Evolutionary conservation across 2,888 invertebrate species (phyloP).

Genomic region (Cephus spinipes): DNA sequence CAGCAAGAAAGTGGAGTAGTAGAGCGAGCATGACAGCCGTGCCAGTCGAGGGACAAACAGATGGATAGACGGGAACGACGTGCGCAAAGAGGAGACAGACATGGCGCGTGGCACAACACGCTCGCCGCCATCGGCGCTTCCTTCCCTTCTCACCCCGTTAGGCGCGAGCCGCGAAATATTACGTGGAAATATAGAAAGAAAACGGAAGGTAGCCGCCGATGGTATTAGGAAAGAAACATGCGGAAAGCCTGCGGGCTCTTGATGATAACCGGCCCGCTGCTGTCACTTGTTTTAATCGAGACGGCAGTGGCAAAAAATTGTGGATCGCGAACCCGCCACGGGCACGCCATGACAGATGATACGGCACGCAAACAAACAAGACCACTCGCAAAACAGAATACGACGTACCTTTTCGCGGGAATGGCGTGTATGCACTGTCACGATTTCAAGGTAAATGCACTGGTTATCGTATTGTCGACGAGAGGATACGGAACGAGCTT

Average conservation of each 20-base stretch:
- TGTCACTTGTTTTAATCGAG: slow-evolving; percentile 14
- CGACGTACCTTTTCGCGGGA: slow-evolving; percentile 37
- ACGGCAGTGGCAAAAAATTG: slow-evolving; percentile 12
- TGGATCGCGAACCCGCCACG: slow-evolving; percentile 30
- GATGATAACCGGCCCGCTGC: slow-evolving; percentile 19
- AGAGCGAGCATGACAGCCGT: slow-evolving; percentile 36
- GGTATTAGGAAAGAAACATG: not conserved
- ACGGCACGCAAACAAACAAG: slow-evolving; percentile 56
- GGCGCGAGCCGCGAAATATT: slow-evolving; percentile 4
- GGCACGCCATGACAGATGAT: slow-evolving; percentile 62
- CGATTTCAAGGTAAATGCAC: not conserved
- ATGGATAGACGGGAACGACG: slow-evolving; percentile 44
- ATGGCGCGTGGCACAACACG: slow-evolving; percentile 63
- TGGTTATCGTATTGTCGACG: not conserved
- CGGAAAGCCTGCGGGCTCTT: slow-evolving; percentile 5
- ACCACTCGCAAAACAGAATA: slow-evolving; percentile 44
- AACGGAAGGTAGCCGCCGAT: not conserved
- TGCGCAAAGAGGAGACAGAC: slow-evolving; percentile 50
- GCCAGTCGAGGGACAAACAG: slow-evolving; percentile 16
- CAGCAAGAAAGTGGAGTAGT: slow-evolving; percentile 49
- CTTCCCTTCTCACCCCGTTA: slow-evolving; percentile 29
- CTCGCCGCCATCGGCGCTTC: slow-evolving; percentile 56
- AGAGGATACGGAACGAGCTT: not conserved
- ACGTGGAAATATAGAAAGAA: not conserved
- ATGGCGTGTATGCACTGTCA: slow-evolving; percentile 11